These are phyloP conservation scores for Herpailurus yagouaroundi DNA, from an alignment of 2,113 vertebrate species.

Conservation along the genomic window DNA sequence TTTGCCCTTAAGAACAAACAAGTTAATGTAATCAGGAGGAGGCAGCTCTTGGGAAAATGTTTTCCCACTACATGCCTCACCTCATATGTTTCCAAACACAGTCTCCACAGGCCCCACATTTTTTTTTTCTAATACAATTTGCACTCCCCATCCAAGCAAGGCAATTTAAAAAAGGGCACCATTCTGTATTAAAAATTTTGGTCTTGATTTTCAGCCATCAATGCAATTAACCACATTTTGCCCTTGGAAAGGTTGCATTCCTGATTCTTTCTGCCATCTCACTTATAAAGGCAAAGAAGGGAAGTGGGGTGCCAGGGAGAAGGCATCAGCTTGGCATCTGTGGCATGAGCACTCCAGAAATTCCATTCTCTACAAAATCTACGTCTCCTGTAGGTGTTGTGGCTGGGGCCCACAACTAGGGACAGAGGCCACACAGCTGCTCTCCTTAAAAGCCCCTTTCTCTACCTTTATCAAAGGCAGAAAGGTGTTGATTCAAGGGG, in stretches of 20 bases:
- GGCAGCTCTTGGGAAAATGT: slow-evolving; percentile 52
- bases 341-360: not conserved
- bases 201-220: slow-evolving; percentile 70
- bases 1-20: slow-evolving; percentile 60
- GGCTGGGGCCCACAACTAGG: not conserved
- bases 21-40: slow-evolving; percentile 63
- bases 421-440: slow-evolving; percentile 10
- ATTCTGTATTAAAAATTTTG: slow-evolving; percentile 62
- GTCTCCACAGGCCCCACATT: slow-evolving; percentile 47
- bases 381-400: slow-evolving; percentile 50
- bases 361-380: slow-evolving; percentile 72
- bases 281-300: slow-evolving; percentile 43
- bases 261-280: slow-evolving; percentile 64
- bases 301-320: slow-evolving; percentile 50
- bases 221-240: slow-evolving; percentile 66
- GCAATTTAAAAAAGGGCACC: slow-evolving; percentile 73
- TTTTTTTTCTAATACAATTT: slow-evolving; percentile 69
- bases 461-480: not conserved
- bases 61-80: slow-evolving; percentile 61
- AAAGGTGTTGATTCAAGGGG: not conserved
- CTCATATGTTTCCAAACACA: slow-evolving; percentile 67
- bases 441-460: not conserved
- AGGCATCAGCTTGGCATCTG: slow-evolving; percentile 54
- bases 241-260: slow-evolving; percentile 54
- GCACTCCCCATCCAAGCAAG: slow-evolving; percentile 73